Base-by-base conservation (phyloP, 2,888 invertebrate genomes). In the Unio pictorum region DNA sequence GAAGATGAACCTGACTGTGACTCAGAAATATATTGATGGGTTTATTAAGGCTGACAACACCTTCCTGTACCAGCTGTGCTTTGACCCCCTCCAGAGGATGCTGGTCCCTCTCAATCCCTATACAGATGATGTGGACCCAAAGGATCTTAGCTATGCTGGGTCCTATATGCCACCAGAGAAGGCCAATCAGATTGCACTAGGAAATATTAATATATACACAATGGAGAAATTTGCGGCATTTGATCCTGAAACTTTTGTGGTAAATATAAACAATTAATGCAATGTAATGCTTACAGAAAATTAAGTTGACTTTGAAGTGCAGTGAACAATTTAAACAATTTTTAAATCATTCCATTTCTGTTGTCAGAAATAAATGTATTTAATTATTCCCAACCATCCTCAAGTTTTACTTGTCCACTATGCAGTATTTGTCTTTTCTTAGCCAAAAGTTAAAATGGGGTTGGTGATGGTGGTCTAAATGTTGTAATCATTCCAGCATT, bases 41-140 rank as follows among this genome's bases (percentile, higher is more conserved):
- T 98, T 99, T 87, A 90, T 95, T 59, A 93, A 94, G 84, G 99
- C 99, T 0, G 94, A 96, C 84, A 94, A 96, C 3, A 98, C 98
- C 0, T 99, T 99, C 89, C 93, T 94, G 77, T 94, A 98, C 89
- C 99, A 99, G 91, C 93, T 95, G 73, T 96, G 98, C 0, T 99
- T 94, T 87, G 96, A 99, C 91, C 98, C 99, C 0, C 80, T 94
- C 3, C 91, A 92, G 67, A 92, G 95, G 74, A 91, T 91, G 76
- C 93, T 96, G 90, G 92, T 94, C 63, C 94, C 96, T 23, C 91
- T 99, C 6, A 94, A 93, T 71, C 93, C 94, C 7, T 93, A 94
- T 68, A 89, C 90, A 23, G 81, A 91, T 88, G 93, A 93, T 55
- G 90, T 93, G 1, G 91, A 93, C 79, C 90, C 92, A 20, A 92